Percentiles rank a stretch among this genome's conserved stretches.
Conservation (phyloP, 2,888 invertebrate genomes). For the Augochlorella aurata region DNA sequence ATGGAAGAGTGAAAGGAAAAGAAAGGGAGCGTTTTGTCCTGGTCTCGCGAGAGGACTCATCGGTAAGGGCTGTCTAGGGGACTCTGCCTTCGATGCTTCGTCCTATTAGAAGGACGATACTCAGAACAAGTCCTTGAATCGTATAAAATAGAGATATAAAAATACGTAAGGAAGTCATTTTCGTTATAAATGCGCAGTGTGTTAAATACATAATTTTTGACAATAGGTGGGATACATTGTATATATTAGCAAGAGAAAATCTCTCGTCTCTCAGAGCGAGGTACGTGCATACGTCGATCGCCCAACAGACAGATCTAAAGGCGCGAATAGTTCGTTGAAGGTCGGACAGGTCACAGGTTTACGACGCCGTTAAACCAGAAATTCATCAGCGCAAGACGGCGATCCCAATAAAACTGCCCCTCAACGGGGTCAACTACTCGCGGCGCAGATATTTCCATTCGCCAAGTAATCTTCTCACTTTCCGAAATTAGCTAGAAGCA, state of each 20-base stretch:
- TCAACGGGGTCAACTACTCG: conserved; percentile 3
- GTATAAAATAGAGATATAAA: no score
- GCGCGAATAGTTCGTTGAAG: background rate
- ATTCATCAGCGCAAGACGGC: conserved; percentile 40
- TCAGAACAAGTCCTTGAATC: no score
- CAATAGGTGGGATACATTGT: no score
- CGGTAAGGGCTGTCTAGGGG: no score
- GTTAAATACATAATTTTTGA: background rate
- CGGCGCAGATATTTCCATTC: conserved; percentile 49
- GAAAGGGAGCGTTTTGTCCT: no score
- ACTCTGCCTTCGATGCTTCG: no score
- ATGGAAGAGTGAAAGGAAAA: no score
- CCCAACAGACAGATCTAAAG: background rate
- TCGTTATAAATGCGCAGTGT: background rate
- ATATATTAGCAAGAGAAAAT: background rate
- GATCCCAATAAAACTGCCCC: conserved; percentile 32
- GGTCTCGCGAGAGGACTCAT: no score
- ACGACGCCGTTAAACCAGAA: conserved; percentile 39
- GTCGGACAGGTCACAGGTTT: conserved; percentile 13
- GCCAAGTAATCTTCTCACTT: conserved; percentile 57
- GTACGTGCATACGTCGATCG: background rate
- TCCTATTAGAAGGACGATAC: no score
- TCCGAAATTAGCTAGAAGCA: conserved; percentile 56
- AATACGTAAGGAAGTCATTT: background rate
- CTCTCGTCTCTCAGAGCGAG: background rate